Conservation (phyloP, 2,113 vertebrate species). For the Ovis aries region ARS-UI_Ramb_v3.0 NC_056054.1:189213001-189213500, state of each 20-base stretch:
- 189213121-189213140: background rate
- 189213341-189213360: background rate
- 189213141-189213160: background rate
- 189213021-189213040: background rate
- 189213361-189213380: conserved; percentile 4
- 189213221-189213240: conserved; percentile 12
- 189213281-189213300: conserved; percentile 38
- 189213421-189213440: background rate
- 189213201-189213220: background rate
- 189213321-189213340: background rate
- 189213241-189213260: conserved; percentile 8
- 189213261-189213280: background rate
- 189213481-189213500: background rate
- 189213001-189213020: background rate
- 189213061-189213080: background rate
- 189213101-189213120: background rate
- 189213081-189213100: background rate
- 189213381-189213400: conserved; percentile 1
- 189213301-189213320: background rate
- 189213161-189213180: conserved; percentile 5
- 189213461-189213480: conserved; percentile 4
- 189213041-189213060: background rate
- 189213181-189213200: background rate
- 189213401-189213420: background rate
- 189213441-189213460: background rate